These are phyloP conservation scores for Congeria kusceri DNA, from an alignment of 2,888 invertebrate species.

Conservation along the genomic window DNA sequence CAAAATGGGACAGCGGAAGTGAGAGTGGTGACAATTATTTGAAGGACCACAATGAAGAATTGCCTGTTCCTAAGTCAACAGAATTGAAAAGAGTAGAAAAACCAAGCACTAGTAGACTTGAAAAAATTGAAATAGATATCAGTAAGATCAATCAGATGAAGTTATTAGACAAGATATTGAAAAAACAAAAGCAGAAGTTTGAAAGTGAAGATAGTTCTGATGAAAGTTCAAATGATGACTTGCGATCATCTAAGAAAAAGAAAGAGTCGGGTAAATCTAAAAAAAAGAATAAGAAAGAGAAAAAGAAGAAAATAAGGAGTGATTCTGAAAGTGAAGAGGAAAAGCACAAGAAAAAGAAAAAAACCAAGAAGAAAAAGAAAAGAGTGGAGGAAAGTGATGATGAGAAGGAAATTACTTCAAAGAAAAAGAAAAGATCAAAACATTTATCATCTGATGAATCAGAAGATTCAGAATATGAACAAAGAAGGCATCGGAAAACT, in stretches of 20 bases:
- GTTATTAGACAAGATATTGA: constrained; percentile 47
- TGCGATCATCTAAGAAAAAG: constrained; percentile 27
- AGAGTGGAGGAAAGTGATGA: constrained; percentile 38
- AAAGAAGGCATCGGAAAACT: constrained; percentile 21
- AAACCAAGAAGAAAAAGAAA: constrained; percentile 42
- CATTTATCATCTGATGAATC: constrained; percentile 34
- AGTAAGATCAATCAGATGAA: constrained; percentile 58
- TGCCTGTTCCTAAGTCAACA: constrained; percentile 5
- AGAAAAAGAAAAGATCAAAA: constrained; percentile 42
- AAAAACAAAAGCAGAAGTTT: constrained; percentile 25
- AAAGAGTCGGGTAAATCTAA: constrained; percentile 41
- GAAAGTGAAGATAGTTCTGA: constrained; percentile 43
- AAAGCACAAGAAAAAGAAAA: constrained; percentile 39
- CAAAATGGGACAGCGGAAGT: constrained; percentile 61
- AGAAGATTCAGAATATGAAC: constrained; percentile 25
- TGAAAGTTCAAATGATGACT: constrained; percentile 53
- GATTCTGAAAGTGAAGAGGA: constrained; percentile 50
- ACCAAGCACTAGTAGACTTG: constrained; percentile 14
- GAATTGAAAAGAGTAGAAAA: constrained; percentile 9
- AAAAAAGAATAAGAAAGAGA: constrained; percentile 50
- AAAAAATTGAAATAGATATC: constrained; percentile 55
- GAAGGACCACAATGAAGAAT: constrained; percentile 21
- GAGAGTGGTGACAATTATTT: constrained; percentile 37
- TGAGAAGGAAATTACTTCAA: constrained; percentile 28
- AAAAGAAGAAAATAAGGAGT: constrained; percentile 39